Evolutionary conservation across 2,797 vertebrate genomes (phyloP), one percentile per base, ranked within the genome.

Genomic region (Gymnothorax javanicus): DNA sequence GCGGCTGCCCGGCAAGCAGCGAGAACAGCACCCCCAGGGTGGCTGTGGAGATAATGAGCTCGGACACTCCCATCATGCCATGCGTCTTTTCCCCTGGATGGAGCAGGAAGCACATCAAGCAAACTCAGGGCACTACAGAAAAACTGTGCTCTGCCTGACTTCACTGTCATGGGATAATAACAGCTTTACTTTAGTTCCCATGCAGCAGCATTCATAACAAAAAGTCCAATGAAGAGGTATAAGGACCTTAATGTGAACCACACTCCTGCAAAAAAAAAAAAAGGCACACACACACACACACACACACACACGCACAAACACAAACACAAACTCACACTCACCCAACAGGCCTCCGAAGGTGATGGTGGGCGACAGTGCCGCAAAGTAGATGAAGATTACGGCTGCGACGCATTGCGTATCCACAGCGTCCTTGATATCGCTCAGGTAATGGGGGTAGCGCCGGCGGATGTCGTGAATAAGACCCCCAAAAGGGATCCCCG

Each of bases 381-480:
- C 98, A 7, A 99, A 99, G 92, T 99, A 99, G 95, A 99, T 99
- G 94, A 99, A 99, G 91, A 99, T 97, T 90, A 99, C 95, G 0
- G 98, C 98, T 0, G 98, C 98, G 75, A 99, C 59, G 64, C 98
- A 99, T 94, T 99, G 98, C 89, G 95, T 97, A 95, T 99, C 97
- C 93, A 99, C 52, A 1, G 97, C 96, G 0, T 99, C 98, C 91
- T 96, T 97, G 82, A 99, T 91, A 94, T 99, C 98, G 33, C 97
- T 99, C 91, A 96, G 91, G 88, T 99, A 99, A 88, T 95, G 96
- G 0, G 98, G 98, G 93, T 98, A 99, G 86, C 98, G 97, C 5
- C 97, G 97, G 86, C 96, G 97, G 92, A 99, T 96, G 88, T 99
- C 98, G 67, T 97, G 97, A 92, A 99, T 96, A 86, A 99, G 94